Base-by-base conservation (phyloP, 1,140 invertebrate genomes). In the Meloidogyne chitwoodi region DNA sequence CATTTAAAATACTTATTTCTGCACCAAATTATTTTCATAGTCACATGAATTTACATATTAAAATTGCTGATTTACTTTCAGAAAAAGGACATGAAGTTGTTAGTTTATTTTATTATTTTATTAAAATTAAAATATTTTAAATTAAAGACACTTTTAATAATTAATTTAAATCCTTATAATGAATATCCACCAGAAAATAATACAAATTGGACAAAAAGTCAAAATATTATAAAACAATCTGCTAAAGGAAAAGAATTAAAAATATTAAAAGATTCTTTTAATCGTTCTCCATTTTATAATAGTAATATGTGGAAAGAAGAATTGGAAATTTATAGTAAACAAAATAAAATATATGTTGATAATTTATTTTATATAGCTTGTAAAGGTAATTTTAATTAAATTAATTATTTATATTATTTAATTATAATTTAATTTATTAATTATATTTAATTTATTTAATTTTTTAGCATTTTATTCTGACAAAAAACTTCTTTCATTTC, bases 1-100 rank as follows among this genome's bases (percentile, higher is more conserved):
- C 70, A 24, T 63, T 72, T n/a, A 24, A 27, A 31, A 34, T 72
- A n/a, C 70, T 72, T 19, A n/a, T 72, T 31, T 72, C 70, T 63
- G 70, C 48, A 0, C 48, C 70, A 12, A 72, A 72, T 29, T 72
- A 62, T 31, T 48, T 72, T 31, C 48, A 72, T 63, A 72, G 70
- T 41, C 70, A 72, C 63, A 27, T 72, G 29, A 16, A 44, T 16
- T 44, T 72, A 31, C 70, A 72, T 61, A 31, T 31, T 14, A 41
- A 56, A 24, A 72, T 72, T 22, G 70, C 48, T 63, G 70, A 72
- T 61, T 26, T 72, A 31, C 22, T 72, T 8, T 22, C 27, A n/a
- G 70, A 72, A 24, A 31, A 26, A n/a, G 70, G 70, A 12, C 38
- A 26, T 26, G 29, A 69, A 64, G 70, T 72, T 27, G 70, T 72